Evolutionary conservation across 37 sponge, comb jelly and placozoan genomes (phyloP).

Genomic region (Cliona cf. orientalis): DNA sequence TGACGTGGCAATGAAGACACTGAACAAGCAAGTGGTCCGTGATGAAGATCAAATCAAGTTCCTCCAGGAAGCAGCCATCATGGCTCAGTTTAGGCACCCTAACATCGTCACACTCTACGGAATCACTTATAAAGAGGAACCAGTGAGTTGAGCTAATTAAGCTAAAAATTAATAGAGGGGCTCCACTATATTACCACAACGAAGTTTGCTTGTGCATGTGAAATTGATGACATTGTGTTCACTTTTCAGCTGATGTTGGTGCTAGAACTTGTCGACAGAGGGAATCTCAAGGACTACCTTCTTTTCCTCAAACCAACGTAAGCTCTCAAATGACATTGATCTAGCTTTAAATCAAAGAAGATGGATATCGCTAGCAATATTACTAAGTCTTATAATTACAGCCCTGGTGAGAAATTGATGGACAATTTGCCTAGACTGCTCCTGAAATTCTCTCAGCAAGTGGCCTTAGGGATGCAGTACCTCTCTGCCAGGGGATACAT

Average conservation of each 20-base stretch:
- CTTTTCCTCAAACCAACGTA: background rate
- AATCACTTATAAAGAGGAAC: no score
- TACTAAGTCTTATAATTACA: no score
- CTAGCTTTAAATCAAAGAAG: background rate
- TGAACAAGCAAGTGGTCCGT: no score
- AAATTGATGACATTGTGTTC: background rate
- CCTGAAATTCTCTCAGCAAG: constrained; percentile 25
- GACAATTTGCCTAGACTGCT: background rate
- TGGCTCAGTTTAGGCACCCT: no score
- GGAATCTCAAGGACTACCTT: background rate
- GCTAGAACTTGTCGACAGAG: background rate
- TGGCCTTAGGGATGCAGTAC: constrained; percentile 36
- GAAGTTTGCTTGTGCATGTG: no score
- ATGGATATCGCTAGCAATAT: no score
- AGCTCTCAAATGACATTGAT: background rate
- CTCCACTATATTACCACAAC: no score
- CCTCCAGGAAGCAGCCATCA: no score
- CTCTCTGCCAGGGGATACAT: constrained; percentile 25
- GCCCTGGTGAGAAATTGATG: background rate
- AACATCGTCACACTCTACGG: no score
- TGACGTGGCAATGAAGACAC: constrained; percentile 46
- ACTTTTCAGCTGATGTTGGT: background rate
- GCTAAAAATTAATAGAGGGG: no score
- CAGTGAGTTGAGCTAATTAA: no score
- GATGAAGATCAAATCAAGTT: no score